Percentiles rank a stretch among this genome's conserved stretches.
These are phyloP conservation scores for Tinea trinotella DNA, from an alignment of 2,888 invertebrate species.

Conservation along the genomic window DNA sequence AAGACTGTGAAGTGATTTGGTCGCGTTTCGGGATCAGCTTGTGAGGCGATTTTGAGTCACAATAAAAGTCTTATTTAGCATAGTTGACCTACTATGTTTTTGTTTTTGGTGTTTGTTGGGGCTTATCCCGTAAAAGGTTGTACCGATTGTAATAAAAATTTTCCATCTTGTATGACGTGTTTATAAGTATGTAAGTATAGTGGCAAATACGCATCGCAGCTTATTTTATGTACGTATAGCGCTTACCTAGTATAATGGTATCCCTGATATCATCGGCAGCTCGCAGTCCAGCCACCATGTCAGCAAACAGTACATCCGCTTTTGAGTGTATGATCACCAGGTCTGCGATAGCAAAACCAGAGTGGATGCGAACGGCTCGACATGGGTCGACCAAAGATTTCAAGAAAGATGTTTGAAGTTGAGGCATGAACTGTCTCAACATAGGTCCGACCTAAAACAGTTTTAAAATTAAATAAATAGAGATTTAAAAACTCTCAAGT, in stretches of 20 bases:
- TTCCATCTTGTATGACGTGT: too few species aligned
- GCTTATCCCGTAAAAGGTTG: too few species aligned
- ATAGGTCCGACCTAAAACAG: conserved; percentile 85
- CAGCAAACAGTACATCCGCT: conserved; percentile 95
- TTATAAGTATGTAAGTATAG: too few species aligned
- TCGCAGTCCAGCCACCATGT: conserved; percentile 90
- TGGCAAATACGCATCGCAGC: background rate
- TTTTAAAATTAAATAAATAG: too few species aligned
- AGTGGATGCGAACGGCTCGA: conserved; percentile 89
- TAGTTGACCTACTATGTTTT: too few species aligned
- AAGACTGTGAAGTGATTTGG: too few species aligned
- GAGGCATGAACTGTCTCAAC: conserved; percentile 98
- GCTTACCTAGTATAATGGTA: conserved; percentile 85
- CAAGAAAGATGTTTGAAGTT: conserved; percentile 97
- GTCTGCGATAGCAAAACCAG: conserved; percentile 89
- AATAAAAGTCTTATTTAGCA: too few species aligned
- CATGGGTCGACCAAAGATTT: conserved; percentile 94
- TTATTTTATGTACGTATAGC: background rate
- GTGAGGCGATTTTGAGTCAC: too few species aligned
- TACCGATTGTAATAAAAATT: too few species aligned
- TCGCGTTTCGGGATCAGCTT: too few species aligned
- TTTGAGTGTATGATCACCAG: conserved; percentile 93
- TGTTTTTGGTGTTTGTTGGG: too few species aligned
- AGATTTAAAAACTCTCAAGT: too few species aligned
- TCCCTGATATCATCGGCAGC: conserved; percentile 92